These are phyloP conservation scores for Aromia moschata DNA, from an alignment of 2,888 invertebrate genomes.

Conservation along the genomic window DNA sequence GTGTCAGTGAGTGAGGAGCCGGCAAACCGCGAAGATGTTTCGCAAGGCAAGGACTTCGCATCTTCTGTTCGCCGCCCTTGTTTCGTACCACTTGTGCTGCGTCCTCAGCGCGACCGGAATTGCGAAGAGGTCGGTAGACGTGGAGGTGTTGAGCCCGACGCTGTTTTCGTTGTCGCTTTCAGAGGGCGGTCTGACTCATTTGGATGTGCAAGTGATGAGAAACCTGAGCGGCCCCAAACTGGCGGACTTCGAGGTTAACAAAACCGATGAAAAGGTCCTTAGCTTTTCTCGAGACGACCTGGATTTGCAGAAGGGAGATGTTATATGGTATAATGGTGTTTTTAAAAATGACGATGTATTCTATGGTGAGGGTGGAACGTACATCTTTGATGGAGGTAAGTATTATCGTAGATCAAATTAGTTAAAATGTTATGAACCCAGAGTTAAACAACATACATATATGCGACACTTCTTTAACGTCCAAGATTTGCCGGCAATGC, in stretches of 20 bases:
- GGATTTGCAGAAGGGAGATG: constrained; percentile 7
- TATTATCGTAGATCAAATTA: neutral
- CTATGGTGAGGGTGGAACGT: neutral
- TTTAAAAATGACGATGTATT: neutral
- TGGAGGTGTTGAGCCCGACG: constrained; percentile 4
- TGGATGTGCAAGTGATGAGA: neutral
- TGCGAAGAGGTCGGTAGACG: neutral
- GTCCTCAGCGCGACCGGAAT: no score
- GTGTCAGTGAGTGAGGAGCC: neutral
- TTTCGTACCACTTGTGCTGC: neutral
- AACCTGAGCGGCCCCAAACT: neutral
- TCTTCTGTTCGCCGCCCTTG: neutral
- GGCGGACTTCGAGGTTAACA: neutral
- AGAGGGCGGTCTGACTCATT: neutral
- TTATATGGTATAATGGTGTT: neutral
- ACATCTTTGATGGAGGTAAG: constrained; percentile 16
- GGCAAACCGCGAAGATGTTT: neutral
- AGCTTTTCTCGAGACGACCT: neutral
- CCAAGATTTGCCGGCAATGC: no score
- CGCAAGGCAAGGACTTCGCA: neutral
- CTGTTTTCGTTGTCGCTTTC: neutral
- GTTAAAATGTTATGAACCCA: no score
- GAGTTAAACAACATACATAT: no score
- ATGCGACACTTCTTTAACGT: no score
- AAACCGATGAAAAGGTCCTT: neutral